phyloP scores from a whole-genome alignment of 2,113 vertebrate genomes.

The Chiloscyllium plagiosum region DNA sequence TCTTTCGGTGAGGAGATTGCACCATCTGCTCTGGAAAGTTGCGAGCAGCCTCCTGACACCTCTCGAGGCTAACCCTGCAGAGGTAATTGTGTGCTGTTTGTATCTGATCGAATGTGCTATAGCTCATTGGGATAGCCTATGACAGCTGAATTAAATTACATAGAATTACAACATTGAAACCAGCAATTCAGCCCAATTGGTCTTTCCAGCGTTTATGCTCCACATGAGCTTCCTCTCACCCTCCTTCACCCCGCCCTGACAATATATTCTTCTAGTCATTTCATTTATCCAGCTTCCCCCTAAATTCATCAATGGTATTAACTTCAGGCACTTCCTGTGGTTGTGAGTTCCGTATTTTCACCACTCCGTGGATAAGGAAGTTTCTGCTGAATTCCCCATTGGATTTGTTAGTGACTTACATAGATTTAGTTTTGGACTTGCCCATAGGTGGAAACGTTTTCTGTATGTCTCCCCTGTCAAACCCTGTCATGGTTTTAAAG shows the following conservation, averaged over 20 bases:
- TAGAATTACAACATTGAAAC: not conserved
- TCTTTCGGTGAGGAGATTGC: not conserved
- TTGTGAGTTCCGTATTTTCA: not conserved
- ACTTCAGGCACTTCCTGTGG: not conserved
- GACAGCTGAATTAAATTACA: not conserved
- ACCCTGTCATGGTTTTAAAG: not conserved
- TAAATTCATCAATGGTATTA: not conserved
- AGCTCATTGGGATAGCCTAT: not conserved
- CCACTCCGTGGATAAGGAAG: not conserved
- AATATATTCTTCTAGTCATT: not conserved
- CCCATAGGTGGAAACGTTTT: not conserved
- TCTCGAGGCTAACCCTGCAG: not conserved
- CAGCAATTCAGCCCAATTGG: not conserved
- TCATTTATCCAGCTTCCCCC: not conserved
- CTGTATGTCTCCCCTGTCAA: not conserved
- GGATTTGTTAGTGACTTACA: too few relatives aligned
- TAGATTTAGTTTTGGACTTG: not conserved
- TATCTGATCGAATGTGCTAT: not conserved
- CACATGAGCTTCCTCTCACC: not conserved
- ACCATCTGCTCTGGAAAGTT: not conserved
- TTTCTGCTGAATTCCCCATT: not conserved
- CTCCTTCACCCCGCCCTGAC: not conserved
- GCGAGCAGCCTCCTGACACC: not conserved
- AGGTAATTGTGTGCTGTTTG: not conserved
- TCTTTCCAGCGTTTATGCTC: not conserved